Evolutionary conservation across 1,140 invertebrate species (phyloP).

Genomic region (Drosophila biarmipes): DNA sequence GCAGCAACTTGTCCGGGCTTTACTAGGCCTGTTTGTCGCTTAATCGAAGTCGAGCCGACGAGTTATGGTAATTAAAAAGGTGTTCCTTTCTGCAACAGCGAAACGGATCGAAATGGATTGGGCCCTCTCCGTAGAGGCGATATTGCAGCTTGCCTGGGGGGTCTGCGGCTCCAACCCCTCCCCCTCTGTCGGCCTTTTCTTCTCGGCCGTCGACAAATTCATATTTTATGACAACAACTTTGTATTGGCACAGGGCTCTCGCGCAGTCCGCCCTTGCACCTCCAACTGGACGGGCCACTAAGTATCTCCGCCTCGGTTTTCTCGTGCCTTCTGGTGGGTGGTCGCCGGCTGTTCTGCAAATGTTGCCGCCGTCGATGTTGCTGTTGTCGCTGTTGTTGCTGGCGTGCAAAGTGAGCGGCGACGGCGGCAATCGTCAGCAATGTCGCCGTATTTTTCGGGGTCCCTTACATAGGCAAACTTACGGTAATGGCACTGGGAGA

Average conservation of each 20-base stretch:
- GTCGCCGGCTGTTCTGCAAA: constrained; percentile 25
- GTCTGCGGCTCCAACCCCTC: constrained; percentile 8
- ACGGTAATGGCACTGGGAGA: constrained; percentile 4
- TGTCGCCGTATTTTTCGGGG: constrained; percentile 34
- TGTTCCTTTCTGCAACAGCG: constrained; percentile 69
- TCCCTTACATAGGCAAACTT: constrained; percentile 3
- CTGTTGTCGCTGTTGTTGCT: constrained; percentile 19
- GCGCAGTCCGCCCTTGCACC: not conserved
- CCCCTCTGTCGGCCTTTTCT: constrained; percentile 24
- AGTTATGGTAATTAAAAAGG: constrained; percentile 83
- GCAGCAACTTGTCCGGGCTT: constrained; percentile 38
- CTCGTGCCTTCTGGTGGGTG: constrained; percentile 68
- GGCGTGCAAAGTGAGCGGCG: constrained; percentile 41
- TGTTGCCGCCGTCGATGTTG: constrained; percentile 12
- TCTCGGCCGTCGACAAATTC: constrained; percentile 64
- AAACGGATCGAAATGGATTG: constrained; percentile 39
- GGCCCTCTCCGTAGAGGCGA: not conserved
- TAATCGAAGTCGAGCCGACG: constrained; percentile 78
- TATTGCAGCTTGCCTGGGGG: constrained; percentile 50
- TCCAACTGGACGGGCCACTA: not conserved
- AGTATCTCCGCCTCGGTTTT: constrained; percentile 5
- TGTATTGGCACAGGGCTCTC: constrained; percentile 29
- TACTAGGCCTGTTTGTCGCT: constrained; percentile 66
- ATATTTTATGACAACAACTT: constrained; percentile 80
- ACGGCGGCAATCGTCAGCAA: constrained; percentile 10